Percentiles rank a stretch among this genome's conserved stretches.
Evolutionary conservation across 2,797 vertebrate species (phyloP).

Genomic region (Schizopygopsis malacanthus): DNA sequence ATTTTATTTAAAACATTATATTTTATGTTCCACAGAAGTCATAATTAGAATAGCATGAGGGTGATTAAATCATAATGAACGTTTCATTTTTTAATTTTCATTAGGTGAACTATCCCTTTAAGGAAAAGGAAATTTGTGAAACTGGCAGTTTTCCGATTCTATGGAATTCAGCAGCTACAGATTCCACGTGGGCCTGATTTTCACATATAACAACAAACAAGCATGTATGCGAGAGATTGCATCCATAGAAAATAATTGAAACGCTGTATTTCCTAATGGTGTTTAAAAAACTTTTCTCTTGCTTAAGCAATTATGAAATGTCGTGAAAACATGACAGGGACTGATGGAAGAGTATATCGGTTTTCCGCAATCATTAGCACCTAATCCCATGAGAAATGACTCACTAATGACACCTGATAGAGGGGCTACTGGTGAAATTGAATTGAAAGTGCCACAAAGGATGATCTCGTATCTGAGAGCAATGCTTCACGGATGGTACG

Average conservation of each 20-base stretch:
- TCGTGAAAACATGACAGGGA: conserved; percentile 30
- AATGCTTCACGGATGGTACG: not conserved
- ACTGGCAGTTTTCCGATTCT: not conserved
- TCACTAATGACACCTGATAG: conserved; percentile 31
- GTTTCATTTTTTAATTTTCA: not conserved
- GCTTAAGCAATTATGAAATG: conserved; percentile 46
- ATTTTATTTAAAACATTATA: too few relatives aligned
- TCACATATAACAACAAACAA: not conserved
- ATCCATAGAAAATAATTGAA: conserved; percentile 3
- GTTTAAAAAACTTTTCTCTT: conserved; percentile 23
- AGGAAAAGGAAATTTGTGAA: not conserved
- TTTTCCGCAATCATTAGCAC: conserved; percentile 49
- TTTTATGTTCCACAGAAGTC: not conserved
- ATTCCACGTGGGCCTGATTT: not conserved
- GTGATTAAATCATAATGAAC: not conserved
- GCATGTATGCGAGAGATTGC: not conserved
- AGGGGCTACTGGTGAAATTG: conserved; percentile 30
- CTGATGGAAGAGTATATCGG: conserved; percentile 44
- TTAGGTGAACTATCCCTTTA: not conserved
- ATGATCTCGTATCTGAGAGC: conserved; percentile 27
- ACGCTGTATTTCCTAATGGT: conserved; percentile 14
- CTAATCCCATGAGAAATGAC: conserved; percentile 39
- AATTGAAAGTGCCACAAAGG: conserved; percentile 44
- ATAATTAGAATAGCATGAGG: not conserved
- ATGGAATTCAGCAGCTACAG: not conserved